phyloP scores from a whole-genome alignment of 2,113 vertebrate genomes.

The Chitala chitala region DNA sequence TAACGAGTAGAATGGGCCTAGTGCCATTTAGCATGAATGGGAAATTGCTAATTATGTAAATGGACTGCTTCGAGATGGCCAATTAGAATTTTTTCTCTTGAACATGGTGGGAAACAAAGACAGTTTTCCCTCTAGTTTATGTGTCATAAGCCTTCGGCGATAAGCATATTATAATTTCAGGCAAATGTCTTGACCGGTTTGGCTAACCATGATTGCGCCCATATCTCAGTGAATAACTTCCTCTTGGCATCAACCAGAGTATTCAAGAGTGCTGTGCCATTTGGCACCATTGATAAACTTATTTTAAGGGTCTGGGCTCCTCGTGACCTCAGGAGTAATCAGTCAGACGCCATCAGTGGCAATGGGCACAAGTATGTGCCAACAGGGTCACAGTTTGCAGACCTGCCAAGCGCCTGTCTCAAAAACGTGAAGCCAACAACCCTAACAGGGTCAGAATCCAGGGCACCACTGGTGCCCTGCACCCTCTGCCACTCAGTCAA shows the following conservation, averaged over 20 bases:
- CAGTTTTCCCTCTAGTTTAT: not conserved
- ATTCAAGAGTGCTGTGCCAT: slow-evolving; percentile 41
- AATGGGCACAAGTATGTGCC: slow-evolving; percentile 22
- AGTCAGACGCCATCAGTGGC: slow-evolving; percentile 23
- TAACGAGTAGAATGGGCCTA: slow-evolving; percentile 26
- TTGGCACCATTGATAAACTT: slow-evolving; percentile 38
- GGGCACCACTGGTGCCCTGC: too few relatives aligned
- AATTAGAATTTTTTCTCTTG: slow-evolving; percentile 9
- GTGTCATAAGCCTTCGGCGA: slow-evolving; percentile 6
- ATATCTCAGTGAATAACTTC: slow-evolving; percentile 49
- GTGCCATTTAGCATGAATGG: slow-evolving; percentile 35
- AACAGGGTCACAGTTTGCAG: not conserved
- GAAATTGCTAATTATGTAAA: slow-evolving; percentile 36
- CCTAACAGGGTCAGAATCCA: not conserved
- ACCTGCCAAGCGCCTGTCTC: not conserved
- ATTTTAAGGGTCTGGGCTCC: slow-evolving; percentile 36
- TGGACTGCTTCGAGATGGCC: slow-evolving; percentile 23
- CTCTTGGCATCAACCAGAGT: slow-evolving; percentile 32
- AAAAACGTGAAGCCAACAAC: not conserved
- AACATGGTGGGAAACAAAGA: slow-evolving; percentile 19
- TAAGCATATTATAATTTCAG: slow-evolving; percentile 28
- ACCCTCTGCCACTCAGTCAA: not conserved
- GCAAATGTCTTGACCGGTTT: slow-evolving; percentile 16
- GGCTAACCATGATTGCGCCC: slow-evolving; percentile 31
- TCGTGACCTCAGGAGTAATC: slow-evolving; percentile 36